Evolutionary conservation across 2,113 vertebrate genomes (phyloP).

Genomic region (Ranitomeya variabilis): DNA sequence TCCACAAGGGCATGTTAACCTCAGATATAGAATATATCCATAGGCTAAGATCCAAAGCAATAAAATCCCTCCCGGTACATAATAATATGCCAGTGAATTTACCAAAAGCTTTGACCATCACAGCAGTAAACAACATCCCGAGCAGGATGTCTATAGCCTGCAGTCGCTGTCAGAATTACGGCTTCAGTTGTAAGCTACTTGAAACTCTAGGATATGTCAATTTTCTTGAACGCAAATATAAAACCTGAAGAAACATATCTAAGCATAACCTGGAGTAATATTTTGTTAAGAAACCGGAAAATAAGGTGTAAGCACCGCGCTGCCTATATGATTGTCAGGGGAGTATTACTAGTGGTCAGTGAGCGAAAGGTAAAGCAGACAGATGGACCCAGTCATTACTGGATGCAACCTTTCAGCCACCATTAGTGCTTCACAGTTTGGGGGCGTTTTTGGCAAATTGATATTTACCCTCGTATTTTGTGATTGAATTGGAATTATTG

Average conservation of each 20-base stretch:
- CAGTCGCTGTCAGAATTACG: slow-evolving; percentile 55
- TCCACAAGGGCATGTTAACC: slow-evolving; percentile 66
- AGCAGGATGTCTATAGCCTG: slow-evolving; percentile 64
- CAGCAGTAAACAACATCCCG: slow-evolving; percentile 60
- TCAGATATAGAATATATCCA: slow-evolving; percentile 67
- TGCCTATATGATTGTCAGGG: not conserved
- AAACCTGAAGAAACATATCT: not conserved
- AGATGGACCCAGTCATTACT: not conserved
- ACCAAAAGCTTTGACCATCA: slow-evolving; percentile 62
- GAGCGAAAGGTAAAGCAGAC: not conserved
- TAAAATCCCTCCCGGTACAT: slow-evolving; percentile 61
- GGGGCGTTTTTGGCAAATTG: not conserved
- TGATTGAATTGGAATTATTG: not conserved
- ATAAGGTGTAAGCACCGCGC: not conserved
- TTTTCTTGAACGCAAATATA: not conserved
- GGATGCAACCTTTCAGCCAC: not conserved
- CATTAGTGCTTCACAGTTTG: not conserved
- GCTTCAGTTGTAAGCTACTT: slow-evolving; percentile 14
- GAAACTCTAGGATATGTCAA: slow-evolving; percentile 7
- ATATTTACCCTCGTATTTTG: too few relatives aligned
- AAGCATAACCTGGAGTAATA: not conserved
- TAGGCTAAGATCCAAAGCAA: slow-evolving; percentile 67
- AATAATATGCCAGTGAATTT: slow-evolving; percentile 52
- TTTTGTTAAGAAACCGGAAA: slow-evolving; percentile 5
- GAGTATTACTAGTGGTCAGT: not conserved